phyloP scores from a whole-genome alignment of 2,797 vertebrate genomes.

The Esox lucius region DNA sequence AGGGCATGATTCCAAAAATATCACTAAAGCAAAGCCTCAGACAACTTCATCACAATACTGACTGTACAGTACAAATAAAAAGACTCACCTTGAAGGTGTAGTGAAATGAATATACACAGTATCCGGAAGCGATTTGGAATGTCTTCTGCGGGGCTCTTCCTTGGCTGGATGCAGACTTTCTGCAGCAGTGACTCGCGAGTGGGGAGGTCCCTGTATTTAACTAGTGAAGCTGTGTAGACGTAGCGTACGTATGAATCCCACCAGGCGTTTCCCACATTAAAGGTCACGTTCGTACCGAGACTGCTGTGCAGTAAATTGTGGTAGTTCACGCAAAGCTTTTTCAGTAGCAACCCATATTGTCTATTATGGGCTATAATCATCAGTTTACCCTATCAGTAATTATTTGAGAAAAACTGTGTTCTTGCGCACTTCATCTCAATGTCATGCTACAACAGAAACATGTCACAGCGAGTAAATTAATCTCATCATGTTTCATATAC shows the following conservation, averaged over 20 bases:
- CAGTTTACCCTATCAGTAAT: too few relatives aligned
- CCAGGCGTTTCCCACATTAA: constrained; percentile 34
- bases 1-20: neutral
- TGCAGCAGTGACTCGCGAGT: constrained; percentile 49
- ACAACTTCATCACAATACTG: neutral
- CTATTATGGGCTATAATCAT: too few relatives aligned
- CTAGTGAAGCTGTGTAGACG: constrained; percentile 16
- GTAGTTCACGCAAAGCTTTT: too few relatives aligned
- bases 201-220: constrained; percentile 60
- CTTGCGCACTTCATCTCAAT: too few relatives aligned
- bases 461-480: too few relatives aligned
- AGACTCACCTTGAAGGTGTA: constrained; percentile 34
- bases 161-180: constrained; percentile 28
- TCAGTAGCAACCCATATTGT: too few relatives aligned
- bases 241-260: constrained; percentile 36
- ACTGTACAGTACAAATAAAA: neutral
- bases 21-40: neutral
- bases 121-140: constrained; percentile 24
- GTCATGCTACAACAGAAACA: too few relatives aligned
- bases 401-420: too few relatives aligned
- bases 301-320: constrained; percentile 9
- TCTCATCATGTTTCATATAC: too few relatives aligned
- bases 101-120: neutral
- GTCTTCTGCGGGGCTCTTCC: constrained; percentile 2
- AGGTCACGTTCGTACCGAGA: constrained; percentile 63